Evolutionary conservation across 1,140 invertebrate genomes (phyloP).

Genomic region (Panulirus ornatus): DNA sequence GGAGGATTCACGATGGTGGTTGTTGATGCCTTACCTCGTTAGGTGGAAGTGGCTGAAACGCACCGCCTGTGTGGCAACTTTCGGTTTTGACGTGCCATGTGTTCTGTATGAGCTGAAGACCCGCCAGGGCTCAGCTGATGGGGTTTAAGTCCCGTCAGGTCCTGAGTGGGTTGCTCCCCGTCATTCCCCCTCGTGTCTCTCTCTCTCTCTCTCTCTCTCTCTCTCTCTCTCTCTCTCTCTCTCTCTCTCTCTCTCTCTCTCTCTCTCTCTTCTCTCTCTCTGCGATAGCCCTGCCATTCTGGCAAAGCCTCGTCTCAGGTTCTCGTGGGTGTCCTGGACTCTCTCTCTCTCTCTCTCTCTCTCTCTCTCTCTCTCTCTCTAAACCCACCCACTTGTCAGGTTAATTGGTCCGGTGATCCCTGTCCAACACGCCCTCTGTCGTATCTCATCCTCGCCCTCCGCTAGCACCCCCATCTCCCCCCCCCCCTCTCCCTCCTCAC

Average conservation of each 20-base stretch:
- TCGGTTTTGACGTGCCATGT: no score
- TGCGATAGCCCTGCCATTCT: neutral
- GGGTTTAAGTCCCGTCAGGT: no score
- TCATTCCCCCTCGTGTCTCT: neutral
- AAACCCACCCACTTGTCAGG: neutral
- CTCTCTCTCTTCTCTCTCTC: neutral
- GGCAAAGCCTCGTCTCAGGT: neutral
- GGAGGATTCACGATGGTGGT: no score
- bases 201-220: neutral
- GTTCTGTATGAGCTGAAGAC: no score
- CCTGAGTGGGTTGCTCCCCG: no score
- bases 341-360: slow-evolving; percentile 4
- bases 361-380: neutral
- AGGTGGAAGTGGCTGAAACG: no score
- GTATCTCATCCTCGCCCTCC: neutral
- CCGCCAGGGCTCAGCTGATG: no score
- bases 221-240: slow-evolving; percentile 9
- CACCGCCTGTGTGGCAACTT: no score
- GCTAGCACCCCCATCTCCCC: neutral
- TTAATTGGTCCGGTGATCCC: neutral
- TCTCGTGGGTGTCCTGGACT: no score
- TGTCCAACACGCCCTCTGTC: neutral
- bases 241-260: neutral
- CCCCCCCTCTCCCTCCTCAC: neutral
- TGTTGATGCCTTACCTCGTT: no score